Evolutionary conservation across 1,140 invertebrate genomes (phyloP).

Genomic region (Tenebrio molitor): DNA sequence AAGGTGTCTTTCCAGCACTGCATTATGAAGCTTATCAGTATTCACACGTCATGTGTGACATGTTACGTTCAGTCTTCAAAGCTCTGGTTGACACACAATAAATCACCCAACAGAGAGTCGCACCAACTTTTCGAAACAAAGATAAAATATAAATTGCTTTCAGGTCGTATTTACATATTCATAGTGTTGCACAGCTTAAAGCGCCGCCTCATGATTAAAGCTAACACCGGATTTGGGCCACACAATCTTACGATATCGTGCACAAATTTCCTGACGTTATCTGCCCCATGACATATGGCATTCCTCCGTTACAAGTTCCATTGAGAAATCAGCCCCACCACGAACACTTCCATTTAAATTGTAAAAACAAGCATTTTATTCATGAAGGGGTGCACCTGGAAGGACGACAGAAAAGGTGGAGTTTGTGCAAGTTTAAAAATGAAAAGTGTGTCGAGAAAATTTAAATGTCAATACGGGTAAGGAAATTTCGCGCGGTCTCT

Average conservation of each 20-base stretch:
- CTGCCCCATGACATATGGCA: too few relatives aligned
- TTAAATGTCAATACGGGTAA: neutral
- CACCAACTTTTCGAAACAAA: slow-evolving; percentile 3
- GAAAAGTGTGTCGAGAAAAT: neutral
- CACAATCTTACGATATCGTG: neutral
- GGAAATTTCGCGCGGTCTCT: neutral
- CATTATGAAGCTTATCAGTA: slow-evolving; percentile 16
- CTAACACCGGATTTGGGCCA: neutral
- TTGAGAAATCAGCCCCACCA: too few relatives aligned
- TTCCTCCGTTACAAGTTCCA: too few relatives aligned
- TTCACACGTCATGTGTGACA: slow-evolving; percentile 20
- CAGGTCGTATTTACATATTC: neutral
- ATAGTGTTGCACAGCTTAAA: neutral
- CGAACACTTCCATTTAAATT: too few relatives aligned
- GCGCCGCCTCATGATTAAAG: neutral
- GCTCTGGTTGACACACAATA: slow-evolving; percentile 15
- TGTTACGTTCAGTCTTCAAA: slow-evolving; percentile 14
- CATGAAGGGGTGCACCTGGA: too few relatives aligned
- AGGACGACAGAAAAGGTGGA: too few relatives aligned
- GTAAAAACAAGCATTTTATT: too few relatives aligned
- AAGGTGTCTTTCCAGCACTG: neutral
- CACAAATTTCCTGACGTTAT: too few relatives aligned
- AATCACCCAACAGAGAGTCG: slow-evolving; percentile 12
- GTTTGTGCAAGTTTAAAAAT: too few relatives aligned
- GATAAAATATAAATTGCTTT: slow-evolving; percentile 1